Base-by-base conservation (phyloP, 2,113 vertebrate genomes). In the Limnothrissa miodon region DNA sequence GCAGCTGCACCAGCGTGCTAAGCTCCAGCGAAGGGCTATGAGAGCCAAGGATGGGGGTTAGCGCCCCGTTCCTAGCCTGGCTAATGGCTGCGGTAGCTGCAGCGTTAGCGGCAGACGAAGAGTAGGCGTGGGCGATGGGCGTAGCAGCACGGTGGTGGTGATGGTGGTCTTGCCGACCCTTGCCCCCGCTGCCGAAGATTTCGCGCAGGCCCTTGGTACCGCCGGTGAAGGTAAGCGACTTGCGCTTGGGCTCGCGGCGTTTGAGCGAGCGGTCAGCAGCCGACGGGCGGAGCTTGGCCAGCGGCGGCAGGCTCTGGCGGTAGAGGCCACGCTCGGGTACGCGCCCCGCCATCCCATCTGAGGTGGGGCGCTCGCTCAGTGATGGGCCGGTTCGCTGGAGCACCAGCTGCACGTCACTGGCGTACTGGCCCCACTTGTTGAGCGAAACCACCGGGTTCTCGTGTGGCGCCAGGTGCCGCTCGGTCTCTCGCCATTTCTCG, bases 371-470 rank as follows among this genome's bases (percentile, higher is more conserved):
- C 91, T 98, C 97, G 25, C 96, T 97, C 10, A 96, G 92, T 0
- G 97, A 98, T 0, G 97, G 97, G 59, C 97, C 97, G 0, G 97
- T 98, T 11, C 97, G 94, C 0, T 96, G 94, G 74, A 99, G 94
- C 84, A 99, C 96, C 17, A 99, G 94, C 93, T 98, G 97, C 29
- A 99, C 97, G 1, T 99, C 97, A 45, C 96, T 96, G 25, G 97
- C 97, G 53, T 99, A 98, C 87, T 98, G 97, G 0, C 98, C 97
- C 98, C 98, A 99, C 86, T 98, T 99, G 92, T 98, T 99, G 78
- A 99, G 93, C 21, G 98, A 98, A 48, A 97, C 95, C 83, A 99
- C 95, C 0, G 97, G 98, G 84, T 97, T 98, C 82, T 99, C 98
- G 5, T 97, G 94, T 0, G 98, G 98, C 0, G 97, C 95, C 89